Conservation (phyloP, 2,888 invertebrate genomes). For the Poecilobothrus nobilitatus region DNA sequence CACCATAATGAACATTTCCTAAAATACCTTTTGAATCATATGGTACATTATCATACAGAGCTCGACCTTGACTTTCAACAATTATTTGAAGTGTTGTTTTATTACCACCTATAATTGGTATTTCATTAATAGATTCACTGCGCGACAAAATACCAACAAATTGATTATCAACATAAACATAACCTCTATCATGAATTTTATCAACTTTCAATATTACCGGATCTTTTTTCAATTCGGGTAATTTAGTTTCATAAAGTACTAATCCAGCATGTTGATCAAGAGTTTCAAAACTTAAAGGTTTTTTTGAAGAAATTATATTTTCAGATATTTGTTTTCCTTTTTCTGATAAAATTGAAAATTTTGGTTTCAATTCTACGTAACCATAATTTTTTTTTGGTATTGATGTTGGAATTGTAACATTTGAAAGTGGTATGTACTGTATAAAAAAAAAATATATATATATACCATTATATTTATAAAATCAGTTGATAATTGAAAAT, state of each 20-base stretch:
- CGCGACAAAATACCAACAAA: conserved; percentile 39
- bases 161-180: conserved; percentile 55
- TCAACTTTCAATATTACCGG: conserved; percentile 44
- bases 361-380: conserved; percentile 47
- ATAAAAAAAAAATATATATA: conserved; percentile 30
- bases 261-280: conserved; percentile 55
- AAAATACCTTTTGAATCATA: conserved; percentile 52
- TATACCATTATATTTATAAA: neutral
- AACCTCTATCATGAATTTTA: conserved; percentile 58
- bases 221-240: conserved; percentile 40
- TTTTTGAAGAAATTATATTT: conserved; percentile 28
- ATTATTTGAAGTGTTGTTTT: conserved; percentile 48
- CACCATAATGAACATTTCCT: conserved; percentile 48
- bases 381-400: conserved; percentile 61
- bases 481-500: no score
- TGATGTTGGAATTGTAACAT: conserved; percentile 49
- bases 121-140: conserved; percentile 32
- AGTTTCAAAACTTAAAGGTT: conserved; percentile 56
- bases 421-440: conserved; percentile 52
- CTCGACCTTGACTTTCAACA: conserved; percentile 78
- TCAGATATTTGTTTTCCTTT: conserved; percentile 38
- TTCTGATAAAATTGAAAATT: conserved; percentile 45
- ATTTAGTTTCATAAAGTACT: conserved; percentile 53
- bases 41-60: conserved; percentile 47
- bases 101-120: conserved; percentile 35